Base-by-base conservation (phyloP, 37 sponge, comb jelly and placozoan species). In the Ephydatia muelleri region DNA sequence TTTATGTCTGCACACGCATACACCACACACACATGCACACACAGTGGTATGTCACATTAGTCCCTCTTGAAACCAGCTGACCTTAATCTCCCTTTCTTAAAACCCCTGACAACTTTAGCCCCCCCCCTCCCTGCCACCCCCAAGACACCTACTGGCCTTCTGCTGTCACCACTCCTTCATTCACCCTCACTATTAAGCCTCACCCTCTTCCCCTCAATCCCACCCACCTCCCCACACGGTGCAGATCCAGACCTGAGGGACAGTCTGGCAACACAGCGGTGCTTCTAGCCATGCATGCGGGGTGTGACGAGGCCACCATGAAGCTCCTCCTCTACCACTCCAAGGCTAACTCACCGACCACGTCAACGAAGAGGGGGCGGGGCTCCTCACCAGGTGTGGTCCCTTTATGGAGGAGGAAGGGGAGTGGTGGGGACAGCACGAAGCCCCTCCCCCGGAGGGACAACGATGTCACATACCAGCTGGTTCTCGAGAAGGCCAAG, bases 371-470 rank as follows among this genome's bases (percentile, higher is more conserved):
- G 65, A 76, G 21, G 77, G 57, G 57, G 57, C 16, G 57, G 57
- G 57, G 57, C 57, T 57, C 19, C 16, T 57, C 57, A 14, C 9
- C 19, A 5, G 57, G 19, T 57, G 57, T 57, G 57, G 57, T 4
- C 57, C 57, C 57, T 57, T 57, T 21, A 13, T 57, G 6, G 57
- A 57, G 57, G 70, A 83, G 22, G 38, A 57, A 57, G 57, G 57
- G 57, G 16, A 28, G 49, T 25, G 76, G n/a, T n/a, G n/a, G 38
- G 11, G 71, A 81, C 49, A 68, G 40, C 68, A 23, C 14, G 36
- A 35, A 34, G 74, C 28, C 70, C 1, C 30, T 76, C 64, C 27
- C 69, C 70, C n/a, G 81, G 71, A 48, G 85, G 69, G 35, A 68
- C 32, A 39, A 79, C 67, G 31, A 57, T 14, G 19, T 11, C 16